phyloP scores from a whole-genome alignment of 2,113 vertebrate species.

The Nibea coibor region DNA sequence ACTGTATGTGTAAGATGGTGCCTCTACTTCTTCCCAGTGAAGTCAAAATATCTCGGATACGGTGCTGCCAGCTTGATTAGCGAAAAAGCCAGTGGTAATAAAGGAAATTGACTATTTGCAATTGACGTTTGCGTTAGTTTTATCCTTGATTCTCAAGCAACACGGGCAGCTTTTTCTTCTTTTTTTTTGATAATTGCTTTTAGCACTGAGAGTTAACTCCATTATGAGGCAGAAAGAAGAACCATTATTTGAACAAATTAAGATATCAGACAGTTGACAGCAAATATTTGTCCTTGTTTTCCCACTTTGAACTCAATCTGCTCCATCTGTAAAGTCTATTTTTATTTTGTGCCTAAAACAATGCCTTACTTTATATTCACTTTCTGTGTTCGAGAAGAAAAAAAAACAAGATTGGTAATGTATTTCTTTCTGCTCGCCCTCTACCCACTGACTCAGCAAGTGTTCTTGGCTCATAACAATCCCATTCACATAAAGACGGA shows the following conservation, averaged over 20 bases:
- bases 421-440: conserved; percentile 49
- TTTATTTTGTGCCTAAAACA: conserved; percentile 22
- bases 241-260: conserved; percentile 19
- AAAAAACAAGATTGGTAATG: conserved; percentile 31
- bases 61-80: no score
- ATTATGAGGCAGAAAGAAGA: conserved; percentile 4
- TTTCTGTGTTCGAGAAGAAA: conserved; percentile 38
- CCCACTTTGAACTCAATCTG: conserved; percentile 25
- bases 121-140: conserved; percentile 11
- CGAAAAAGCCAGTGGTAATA: background rate
- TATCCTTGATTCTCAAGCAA: background rate
- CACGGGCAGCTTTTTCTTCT: background rate
- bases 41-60: no score
- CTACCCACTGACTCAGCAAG: conserved; percentile 65
- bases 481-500: conserved; percentile 50
- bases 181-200: background rate
- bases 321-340: conserved; percentile 10
- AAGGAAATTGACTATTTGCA: conserved; percentile 20
- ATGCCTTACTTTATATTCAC: conserved; percentile 51
- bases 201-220: conserved; percentile 1
- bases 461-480: conserved; percentile 49
- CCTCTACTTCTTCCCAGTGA: no score
- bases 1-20: no score
- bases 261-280: conserved; percentile 11
- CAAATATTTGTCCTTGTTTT: conserved; percentile 21